Percentiles rank a stretch among this genome's conserved stretches.
phyloP scores from a whole-genome alignment of 2,113 vertebrate genomes.

The Nesogale talazaci region DNA sequence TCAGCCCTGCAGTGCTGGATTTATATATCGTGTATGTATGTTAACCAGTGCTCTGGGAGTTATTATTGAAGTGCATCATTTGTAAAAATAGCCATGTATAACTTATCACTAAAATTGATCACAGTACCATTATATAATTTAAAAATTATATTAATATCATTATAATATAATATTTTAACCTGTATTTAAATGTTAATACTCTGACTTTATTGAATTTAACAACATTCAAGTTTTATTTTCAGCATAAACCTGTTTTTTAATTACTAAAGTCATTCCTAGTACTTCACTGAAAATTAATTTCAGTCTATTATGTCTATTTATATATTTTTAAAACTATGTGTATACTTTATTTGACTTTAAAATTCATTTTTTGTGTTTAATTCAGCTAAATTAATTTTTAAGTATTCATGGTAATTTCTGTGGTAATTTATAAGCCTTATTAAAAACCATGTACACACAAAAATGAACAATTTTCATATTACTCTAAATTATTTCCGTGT shows the following conservation, averaged over 20 bases:
- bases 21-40: constrained; percentile 10
- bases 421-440: constrained; percentile 39
- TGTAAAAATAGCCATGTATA: constrained; percentile 39
- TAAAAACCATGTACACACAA: no score
- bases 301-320: constrained; percentile 18
- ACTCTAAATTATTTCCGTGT: neutral
- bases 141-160: constrained; percentile 23
- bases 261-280: neutral
- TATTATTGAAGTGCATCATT: constrained; percentile 4
- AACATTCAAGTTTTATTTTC: constrained; percentile 53
- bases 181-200: constrained; percentile 47
- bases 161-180: neutral
- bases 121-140: neutral
- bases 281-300: constrained; percentile 49
- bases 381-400: constrained; percentile 30
- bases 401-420: constrained; percentile 16
- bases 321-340: constrained; percentile 27
- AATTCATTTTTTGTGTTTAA: constrained; percentile 34
- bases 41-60: constrained; percentile 22
- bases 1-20: neutral
- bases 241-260: constrained; percentile 47
- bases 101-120: constrained; percentile 19
- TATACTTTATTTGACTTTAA: constrained; percentile 7
- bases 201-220: constrained; percentile 65
- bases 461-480: neutral